Percentiles rank a stretch among this genome's conserved stretches.
Evolutionary conservation across 2,888 invertebrate genomes (phyloP).

Genomic region (Pollenia labialis): DNA sequence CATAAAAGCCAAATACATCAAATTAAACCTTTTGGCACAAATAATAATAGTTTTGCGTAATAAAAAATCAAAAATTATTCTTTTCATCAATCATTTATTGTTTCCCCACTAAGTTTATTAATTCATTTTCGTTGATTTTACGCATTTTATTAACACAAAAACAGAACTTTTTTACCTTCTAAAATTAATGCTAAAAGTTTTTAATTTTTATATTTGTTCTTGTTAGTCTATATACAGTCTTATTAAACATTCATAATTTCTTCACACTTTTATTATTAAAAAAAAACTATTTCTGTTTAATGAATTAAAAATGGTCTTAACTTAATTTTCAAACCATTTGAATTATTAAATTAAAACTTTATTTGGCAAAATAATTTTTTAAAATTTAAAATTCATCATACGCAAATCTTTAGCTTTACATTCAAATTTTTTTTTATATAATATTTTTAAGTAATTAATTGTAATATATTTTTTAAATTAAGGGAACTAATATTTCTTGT

Average conservation of each 20-base stretch:
- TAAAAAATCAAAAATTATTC: neutral
- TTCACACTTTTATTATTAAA: conserved; percentile 15
- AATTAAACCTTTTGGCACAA: too few species aligned
- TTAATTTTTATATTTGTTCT: conserved; percentile 19
- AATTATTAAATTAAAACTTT: conserved; percentile 11
- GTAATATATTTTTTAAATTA: neutral
- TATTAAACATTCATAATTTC: conserved; percentile 46
- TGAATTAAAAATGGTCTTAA: conserved; percentile 1
- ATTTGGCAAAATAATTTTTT: neutral
- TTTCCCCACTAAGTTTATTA: conserved; percentile 19
- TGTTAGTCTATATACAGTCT: conserved; percentile 67
- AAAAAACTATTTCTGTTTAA: conserved; percentile 16
- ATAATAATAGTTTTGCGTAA: too few species aligned
- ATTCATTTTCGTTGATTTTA: conserved; percentile 60
- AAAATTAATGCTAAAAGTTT: conserved; percentile 53
- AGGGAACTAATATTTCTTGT: conserved; percentile 20
- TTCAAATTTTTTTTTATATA: neutral
- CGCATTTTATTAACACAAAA: conserved; percentile 57
- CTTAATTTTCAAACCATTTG: neutral
- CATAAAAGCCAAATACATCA: too few species aligned
- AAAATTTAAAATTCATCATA: neutral
- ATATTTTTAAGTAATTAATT: too few species aligned
- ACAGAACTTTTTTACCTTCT: conserved; percentile 23
- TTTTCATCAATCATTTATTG: neutral
- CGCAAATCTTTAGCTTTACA: neutral